Conservation (phyloP, 1,140 invertebrate genomes). For the Aphidius ervi region DNA sequence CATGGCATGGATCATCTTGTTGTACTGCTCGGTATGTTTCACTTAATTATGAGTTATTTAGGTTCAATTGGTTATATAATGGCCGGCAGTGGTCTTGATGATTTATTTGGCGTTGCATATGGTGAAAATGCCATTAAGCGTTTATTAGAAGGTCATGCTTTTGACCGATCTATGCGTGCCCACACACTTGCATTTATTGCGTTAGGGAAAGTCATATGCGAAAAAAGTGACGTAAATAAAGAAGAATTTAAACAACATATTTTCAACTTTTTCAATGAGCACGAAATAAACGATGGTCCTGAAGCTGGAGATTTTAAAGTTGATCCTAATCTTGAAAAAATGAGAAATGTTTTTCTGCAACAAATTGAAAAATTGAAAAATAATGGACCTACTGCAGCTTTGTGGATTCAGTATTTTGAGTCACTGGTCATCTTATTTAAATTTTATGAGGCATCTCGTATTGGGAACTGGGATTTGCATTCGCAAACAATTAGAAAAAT, state of each 20-base stretch:
- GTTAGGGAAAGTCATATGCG: too few relatives aligned
- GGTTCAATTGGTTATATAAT: constrained; percentile 29
- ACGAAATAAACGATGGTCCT: too few relatives aligned
- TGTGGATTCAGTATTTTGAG: constrained; percentile 49
- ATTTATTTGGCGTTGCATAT: not conserved
- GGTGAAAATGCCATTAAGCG: too few relatives aligned
- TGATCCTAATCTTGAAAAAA: too few relatives aligned
- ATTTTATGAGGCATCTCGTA: constrained; percentile 44
- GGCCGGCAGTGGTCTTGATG: constrained; percentile 25
- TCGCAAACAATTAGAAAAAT: constrained; percentile 34
- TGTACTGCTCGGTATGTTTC: constrained; percentile 27
- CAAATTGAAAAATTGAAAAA: constrained; percentile 21
- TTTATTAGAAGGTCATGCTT: too few relatives aligned
- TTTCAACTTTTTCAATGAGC: too few relatives aligned
- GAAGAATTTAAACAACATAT: too few relatives aligned
- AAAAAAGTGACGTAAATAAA: too few relatives aligned
- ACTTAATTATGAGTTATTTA: constrained; percentile 28
- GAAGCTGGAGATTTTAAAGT: too few relatives aligned
- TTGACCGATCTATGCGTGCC: too few relatives aligned
- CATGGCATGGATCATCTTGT: constrained; percentile 32
- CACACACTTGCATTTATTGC: too few relatives aligned
- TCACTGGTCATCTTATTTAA: constrained; percentile 30
- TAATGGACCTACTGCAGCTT: constrained; percentile 38
- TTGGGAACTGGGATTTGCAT: constrained; percentile 39
- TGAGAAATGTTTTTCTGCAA: too few relatives aligned